These are phyloP conservation scores for Rhizomys pruinosus DNA, from an alignment of 2,113 vertebrate species.

Conservation along the genomic window DNA sequence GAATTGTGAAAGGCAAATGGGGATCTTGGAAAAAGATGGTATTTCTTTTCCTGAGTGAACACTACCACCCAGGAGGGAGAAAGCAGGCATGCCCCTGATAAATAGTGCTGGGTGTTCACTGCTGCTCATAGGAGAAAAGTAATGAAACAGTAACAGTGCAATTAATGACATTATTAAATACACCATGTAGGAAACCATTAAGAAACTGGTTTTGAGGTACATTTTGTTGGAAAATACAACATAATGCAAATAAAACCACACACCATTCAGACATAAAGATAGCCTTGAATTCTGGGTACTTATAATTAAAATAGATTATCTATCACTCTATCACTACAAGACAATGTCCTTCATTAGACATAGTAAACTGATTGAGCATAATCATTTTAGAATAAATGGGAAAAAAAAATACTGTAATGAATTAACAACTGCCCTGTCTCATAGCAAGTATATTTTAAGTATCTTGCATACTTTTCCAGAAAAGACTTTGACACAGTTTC, in stretches of 20 bases:
- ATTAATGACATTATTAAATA: conserved; percentile 48
- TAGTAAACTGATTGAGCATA: neutral
- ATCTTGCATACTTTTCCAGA: neutral
- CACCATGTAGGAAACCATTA: neutral
- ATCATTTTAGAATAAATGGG: neutral
- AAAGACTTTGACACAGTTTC: neutral
- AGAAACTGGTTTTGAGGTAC: conserved; percentile 61
- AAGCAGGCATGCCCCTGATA: conserved; percentile 12
- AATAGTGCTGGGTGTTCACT: conserved; percentile 46
- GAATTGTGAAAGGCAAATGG: neutral
- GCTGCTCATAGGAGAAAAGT: conserved; percentile 41
- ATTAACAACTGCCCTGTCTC: neutral
- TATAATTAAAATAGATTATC: neutral
- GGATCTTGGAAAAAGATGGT: rapidly evolving
- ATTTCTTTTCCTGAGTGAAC: neutral
- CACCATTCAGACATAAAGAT: neutral
- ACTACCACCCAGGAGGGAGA: neutral
- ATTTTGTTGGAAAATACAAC: neutral
- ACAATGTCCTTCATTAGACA: neutral
- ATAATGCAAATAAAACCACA: neutral
- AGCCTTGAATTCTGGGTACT: neutral
- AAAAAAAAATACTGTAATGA: neutral
- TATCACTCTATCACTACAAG: neutral
- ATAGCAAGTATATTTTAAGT: neutral
- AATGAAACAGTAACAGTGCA: neutral